Base-by-base conservation (phyloP, 2,113 vertebrate species). In the Pteronura brasiliensis region DNA sequence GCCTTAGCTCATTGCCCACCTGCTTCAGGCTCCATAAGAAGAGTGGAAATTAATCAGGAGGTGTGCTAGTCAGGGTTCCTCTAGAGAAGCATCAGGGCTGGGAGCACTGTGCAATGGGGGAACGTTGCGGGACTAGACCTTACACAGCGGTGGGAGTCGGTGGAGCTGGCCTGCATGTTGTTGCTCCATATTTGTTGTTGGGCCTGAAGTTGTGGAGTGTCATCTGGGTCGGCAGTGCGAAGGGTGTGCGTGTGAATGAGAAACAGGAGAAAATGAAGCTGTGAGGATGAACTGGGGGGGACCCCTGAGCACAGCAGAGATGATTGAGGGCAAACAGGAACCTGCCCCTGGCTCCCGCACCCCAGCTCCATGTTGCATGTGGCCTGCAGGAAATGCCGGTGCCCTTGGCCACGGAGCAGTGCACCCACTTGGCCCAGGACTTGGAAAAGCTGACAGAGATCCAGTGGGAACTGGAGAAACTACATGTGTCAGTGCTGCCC, bases 41-140 rank as follows among this genome's bases (percentile, higher is more conserved):
- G 59, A 61, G 29, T 7, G 39, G 79, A 77, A 71, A 8, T 57
- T n/a, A 29, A 71, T 6, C 1, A 25, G 71, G 8, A 4, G 47
- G 55, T 14, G 17, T 36, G 49, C 20, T 29, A 44, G 87, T 34
- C 63, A 34, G 34, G 39, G 31, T 34, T 74, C 3, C 0, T 42
- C 31, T 3, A 7, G 72, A 44, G 94, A 77, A 27, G 14, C 11
- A 20, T 27, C 18, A 7, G 27, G 1, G 1, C 31, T 4, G 31
- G 7, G 79, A 15, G 21, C 10, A 1, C 1, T 20, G 20, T 61
- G 4, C 4, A 12, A 27, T 10, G 0, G 21, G 15, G 52, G 14
- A 57, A 31, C 4, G 2, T 25, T 12, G 13, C 4, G 18, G 10
- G 71, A 6, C 49, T 59, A 17, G 20, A 10, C 4, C 9, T 18